A percentile compares a stretch with the other conserved stretches of the same genome.
phyloP scores from a whole-genome alignment of 2,888 invertebrate genomes.

The Sympetrum striolatum region DNA sequence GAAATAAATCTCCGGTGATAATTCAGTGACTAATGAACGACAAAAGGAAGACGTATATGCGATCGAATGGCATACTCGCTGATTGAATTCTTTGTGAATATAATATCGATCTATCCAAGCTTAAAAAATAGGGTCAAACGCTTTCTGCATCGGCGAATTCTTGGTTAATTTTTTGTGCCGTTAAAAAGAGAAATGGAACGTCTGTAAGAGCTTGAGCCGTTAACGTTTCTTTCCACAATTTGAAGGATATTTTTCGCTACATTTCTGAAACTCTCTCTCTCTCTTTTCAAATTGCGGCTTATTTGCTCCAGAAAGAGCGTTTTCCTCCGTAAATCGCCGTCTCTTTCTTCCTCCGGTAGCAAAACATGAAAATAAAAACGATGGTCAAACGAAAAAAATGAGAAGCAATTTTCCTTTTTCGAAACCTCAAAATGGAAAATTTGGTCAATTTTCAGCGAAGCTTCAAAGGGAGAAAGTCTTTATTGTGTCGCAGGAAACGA shows the following conservation, averaged over 20 bases:
- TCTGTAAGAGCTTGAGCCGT: background rate
- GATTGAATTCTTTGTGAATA: no score
- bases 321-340: background rate
- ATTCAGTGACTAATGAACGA: no score
- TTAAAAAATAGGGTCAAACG: no score
- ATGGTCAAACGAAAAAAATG: background rate
- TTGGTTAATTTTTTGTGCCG: no score
- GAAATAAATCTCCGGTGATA: no score
- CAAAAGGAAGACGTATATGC: no score
- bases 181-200: background rate
- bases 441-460: background rate
- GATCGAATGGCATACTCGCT: no score
- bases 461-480: background rate
- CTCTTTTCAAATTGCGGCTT: background rate
- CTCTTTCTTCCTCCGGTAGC: background rate
- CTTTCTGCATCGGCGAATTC: no score
- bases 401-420: background rate
- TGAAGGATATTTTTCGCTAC: background rate
- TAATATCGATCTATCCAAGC: no score
- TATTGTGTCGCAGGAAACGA: background rate
- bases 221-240: background rate
- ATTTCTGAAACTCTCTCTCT: background rate
- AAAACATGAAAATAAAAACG: background rate
- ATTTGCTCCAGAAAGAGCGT: background rate
- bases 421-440: slow-evolving; percentile 3